A percentile compares a stretch with the other conserved stretches of the same genome.
These are phyloP conservation scores for Hypercompe scribonia DNA, from an alignment of 2,888 invertebrate genomes.

Conservation along the genomic window DNA sequence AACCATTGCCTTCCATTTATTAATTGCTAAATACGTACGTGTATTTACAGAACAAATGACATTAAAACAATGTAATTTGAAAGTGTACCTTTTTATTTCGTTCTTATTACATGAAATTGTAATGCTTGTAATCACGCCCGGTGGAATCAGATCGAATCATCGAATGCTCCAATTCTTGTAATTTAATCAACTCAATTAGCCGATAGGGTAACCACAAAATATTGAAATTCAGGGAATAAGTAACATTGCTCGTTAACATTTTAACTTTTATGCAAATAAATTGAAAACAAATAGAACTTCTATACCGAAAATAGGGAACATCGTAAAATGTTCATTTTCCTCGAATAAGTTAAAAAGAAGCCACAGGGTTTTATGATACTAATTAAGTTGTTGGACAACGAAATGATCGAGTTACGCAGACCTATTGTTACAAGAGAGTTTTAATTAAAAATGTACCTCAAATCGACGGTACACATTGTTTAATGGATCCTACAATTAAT, in stretches of 20 bases:
- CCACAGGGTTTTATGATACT: constrained; percentile 18
- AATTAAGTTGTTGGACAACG: constrained; percentile 18
- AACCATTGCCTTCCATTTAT: neutral
- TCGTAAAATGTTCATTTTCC: neutral
- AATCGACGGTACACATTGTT: constrained; percentile 14
- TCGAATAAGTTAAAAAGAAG: constrained; percentile 11
- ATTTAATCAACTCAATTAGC: constrained; percentile 4
- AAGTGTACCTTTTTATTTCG: neutral
- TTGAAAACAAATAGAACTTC: constrained; percentile 6
- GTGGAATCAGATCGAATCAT: neutral
- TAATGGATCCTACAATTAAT: constrained; percentile 11
- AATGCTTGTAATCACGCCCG: neutral
- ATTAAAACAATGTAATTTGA: neutral
- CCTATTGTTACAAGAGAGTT: constrained; percentile 3
- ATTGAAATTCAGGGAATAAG: neutral
- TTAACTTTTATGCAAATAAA: neutral
- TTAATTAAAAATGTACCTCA: constrained; percentile 16
- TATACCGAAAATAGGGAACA: neutral
- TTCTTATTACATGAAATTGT: neutral
- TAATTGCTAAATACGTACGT: neutral
- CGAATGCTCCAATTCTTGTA: neutral
- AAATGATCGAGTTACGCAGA: constrained; percentile 13
- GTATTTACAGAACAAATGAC: neutral
- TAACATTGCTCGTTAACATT: neutral
- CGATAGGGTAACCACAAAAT: neutral